Conservation (phyloP, 1,140 invertebrate species). For the Lordiphosa mommai region DNA sequence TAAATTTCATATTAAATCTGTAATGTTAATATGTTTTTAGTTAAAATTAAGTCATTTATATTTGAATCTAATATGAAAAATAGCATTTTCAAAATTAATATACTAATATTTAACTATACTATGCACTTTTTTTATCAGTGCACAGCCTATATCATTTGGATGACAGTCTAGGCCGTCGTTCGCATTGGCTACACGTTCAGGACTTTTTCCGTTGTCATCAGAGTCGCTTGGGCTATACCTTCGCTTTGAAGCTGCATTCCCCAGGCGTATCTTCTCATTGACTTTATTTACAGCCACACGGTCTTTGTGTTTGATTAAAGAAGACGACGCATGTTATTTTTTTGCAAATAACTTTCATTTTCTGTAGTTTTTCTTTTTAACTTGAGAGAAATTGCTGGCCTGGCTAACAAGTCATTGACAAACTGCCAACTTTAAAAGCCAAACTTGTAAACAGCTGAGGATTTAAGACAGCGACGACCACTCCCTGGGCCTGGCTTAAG, state of each 20-base stretch:
- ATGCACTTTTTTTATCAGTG: too few species aligned
- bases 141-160: too few species aligned
- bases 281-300: slow-evolving; percentile 37
- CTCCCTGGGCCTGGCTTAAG: slow-evolving; percentile 38
- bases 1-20: too few species aligned
- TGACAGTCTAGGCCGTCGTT: too few species aligned
- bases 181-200: slow-evolving; percentile 46
- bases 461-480: slow-evolving; percentile 28
- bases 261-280: slow-evolving; percentile 26
- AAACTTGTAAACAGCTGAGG: slow-evolving; percentile 55
- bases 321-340: slow-evolving; percentile 42
- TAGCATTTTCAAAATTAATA: too few species aligned
- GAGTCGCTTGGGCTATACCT: slow-evolving; percentile 36
- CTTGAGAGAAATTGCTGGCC: slow-evolving; percentile 46
- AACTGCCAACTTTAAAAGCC: slow-evolving; percentile 40
- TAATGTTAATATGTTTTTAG: too few species aligned
- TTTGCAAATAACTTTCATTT: slow-evolving; percentile 74
- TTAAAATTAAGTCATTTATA: too few species aligned
- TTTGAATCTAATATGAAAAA: too few species aligned
- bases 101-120: too few species aligned
- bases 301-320: slow-evolving; percentile 55
- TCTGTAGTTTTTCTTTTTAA: slow-evolving; percentile 35
- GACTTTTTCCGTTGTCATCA: too few species aligned
- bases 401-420: slow-evolving; percentile 61
- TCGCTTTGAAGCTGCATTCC: too few species aligned